These are phyloP conservation scores for Carabus problematicus DNA, from an alignment of 2,888 invertebrate genomes.

Conservation along the genomic window DNA sequence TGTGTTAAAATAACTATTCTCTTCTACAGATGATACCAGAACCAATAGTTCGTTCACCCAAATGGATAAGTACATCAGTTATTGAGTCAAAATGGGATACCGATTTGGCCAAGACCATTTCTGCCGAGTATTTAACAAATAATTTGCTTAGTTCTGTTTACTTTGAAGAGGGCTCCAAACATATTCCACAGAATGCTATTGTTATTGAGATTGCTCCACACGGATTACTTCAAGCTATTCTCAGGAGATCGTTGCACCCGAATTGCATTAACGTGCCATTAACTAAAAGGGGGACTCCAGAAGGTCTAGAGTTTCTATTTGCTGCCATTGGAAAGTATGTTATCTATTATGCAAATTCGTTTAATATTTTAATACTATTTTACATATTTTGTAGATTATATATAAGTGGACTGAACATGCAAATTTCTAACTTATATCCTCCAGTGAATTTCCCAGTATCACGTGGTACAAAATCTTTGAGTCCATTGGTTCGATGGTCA, in stretches of 20 bases:
- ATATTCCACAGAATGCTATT: conserved; percentile 83
- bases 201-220: conserved; percentile 92
- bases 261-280: conserved; percentile 78
- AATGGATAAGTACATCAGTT: conserved; percentile 73
- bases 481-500: conserved; percentile 87
- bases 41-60: conserved; percentile 63
- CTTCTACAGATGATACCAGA: conserved; percentile 52
- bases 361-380: background rate
- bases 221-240: conserved; percentile 85
- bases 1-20: conserved; percentile 7
- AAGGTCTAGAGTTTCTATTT: conserved; percentile 69
- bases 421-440: conserved; percentile 80
- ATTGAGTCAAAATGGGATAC: conserved; percentile 66
- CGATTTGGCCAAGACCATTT: conserved; percentile 64
- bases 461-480: conserved; percentile 83
- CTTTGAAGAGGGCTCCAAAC: conserved; percentile 82
- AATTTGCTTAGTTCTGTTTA: conserved; percentile 73
- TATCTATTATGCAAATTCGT: background rate
- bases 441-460: conserved; percentile 83
- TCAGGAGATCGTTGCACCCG: conserved; percentile 75
- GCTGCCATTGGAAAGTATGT: conserved; percentile 71
- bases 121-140: conserved; percentile 73
- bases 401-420: conserved; percentile 79
- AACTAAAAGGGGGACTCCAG: conserved; percentile 73
- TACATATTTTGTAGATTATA: conserved; percentile 68